These are phyloP conservation scores for Vireo griseus DNA, from an alignment of 2,797 vertebrate species.

Conservation along the genomic window DNA sequence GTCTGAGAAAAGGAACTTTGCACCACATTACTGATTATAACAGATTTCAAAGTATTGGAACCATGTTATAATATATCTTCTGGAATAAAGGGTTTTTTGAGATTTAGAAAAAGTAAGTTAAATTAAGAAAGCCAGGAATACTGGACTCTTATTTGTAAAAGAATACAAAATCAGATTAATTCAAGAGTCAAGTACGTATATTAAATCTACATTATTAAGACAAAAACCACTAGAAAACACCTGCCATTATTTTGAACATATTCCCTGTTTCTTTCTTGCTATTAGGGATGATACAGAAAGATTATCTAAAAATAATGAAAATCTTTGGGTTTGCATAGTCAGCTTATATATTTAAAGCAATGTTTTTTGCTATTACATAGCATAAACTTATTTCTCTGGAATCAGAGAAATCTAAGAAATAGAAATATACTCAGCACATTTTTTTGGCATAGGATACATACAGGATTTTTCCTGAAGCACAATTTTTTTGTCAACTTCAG, in stretches of 20 bases:
- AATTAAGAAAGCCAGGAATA: background rate
- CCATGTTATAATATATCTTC: background rate
- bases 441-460: background rate
- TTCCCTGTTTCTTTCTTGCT: background rate
- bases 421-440: constrained; percentile 4
- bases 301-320: background rate
- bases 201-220: background rate
- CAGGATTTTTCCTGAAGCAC: constrained; percentile 3
- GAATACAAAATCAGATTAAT: background rate
- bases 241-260: background rate
- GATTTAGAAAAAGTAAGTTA: background rate
- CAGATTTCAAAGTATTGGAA: background rate
- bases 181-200: background rate
- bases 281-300: background rate
- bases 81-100: background rate
- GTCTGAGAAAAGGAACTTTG: background rate
- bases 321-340: background rate
- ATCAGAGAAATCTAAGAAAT: background rate
- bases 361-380: background rate
- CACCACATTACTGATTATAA: background rate
- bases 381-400: background rate
- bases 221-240: background rate
- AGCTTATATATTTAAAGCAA: background rate
- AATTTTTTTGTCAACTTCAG: background rate
- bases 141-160: background rate